Evolutionary conservation across 2,888 invertebrate genomes (phyloP).

Genomic region (Andrena fulva): DNA sequence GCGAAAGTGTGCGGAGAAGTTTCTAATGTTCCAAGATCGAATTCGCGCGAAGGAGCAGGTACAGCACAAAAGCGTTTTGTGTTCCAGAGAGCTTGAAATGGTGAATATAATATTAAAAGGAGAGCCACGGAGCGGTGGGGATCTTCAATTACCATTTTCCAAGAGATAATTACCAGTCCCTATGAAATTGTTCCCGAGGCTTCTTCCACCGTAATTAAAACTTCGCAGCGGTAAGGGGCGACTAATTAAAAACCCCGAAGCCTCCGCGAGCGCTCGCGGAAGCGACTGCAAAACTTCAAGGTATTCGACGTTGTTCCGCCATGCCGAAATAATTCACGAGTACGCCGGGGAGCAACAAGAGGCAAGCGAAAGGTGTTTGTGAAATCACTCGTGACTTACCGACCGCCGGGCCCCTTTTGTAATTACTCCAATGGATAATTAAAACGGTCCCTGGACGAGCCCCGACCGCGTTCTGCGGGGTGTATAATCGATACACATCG

Average conservation of each 20-base stretch:
- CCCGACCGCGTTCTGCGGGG: conserved; percentile 68
- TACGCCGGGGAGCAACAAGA: no score
- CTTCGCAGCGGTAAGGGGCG: neutral
- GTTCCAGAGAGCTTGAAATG: no score
- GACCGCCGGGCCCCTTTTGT: conserved; percentile 65
- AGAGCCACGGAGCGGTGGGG: conserved; percentile 15
- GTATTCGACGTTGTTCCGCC: neutral
- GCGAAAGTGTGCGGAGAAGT: no score
- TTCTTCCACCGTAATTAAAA: conserved; percentile 30
- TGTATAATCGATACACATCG: conserved; percentile 82
- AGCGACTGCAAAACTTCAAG: neutral
- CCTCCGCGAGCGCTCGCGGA: neutral
- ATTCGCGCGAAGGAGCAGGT: no score
- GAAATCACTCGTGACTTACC: conserved; percentile 67
- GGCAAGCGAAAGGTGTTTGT: conserved; percentile 3
- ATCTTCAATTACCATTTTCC: conserved; percentile 63
- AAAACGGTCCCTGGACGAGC: conserved; percentile 75
- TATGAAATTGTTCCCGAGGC: conserved; percentile 47
- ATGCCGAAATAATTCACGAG: neutral
- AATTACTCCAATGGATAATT: conserved; percentile 78
- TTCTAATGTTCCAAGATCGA: no score
- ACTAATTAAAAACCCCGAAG: neutral
- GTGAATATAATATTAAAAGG: neutral
- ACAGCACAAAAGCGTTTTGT: no score
- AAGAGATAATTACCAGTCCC: neutral